Percentiles rank a stretch among this genome's conserved stretches.
Conservation (phyloP, 2,888 invertebrate genomes). For the Patella pellucida region DNA sequence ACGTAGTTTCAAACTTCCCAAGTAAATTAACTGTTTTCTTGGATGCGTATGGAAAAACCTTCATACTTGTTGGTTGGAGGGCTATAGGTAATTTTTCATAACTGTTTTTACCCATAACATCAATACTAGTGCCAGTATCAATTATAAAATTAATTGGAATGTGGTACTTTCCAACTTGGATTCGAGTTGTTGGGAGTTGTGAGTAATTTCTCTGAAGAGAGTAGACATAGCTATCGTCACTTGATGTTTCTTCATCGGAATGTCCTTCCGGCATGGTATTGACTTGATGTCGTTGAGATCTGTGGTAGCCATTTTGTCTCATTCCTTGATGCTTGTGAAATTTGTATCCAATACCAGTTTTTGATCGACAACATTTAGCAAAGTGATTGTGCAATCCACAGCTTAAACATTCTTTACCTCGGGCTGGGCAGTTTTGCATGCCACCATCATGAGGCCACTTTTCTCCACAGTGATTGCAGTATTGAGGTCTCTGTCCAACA, state of each 20-base stretch:
- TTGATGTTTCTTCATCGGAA: background rate
- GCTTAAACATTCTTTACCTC: constrained; percentile 14
- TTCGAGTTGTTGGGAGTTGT: background rate
- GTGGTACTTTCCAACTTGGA: background rate
- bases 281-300: background rate
- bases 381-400: constrained; percentile 18
- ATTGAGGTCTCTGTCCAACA: background rate
- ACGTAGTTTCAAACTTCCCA: background rate
- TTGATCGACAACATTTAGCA: constrained; percentile 17
- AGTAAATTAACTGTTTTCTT: constrained; percentile 8
- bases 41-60: constrained; percentile 13
- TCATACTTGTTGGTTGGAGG: background rate
- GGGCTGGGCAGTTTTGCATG: constrained; percentile 7
- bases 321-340: background rate
- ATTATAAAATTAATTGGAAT: background rate
- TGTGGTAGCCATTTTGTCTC: background rate
- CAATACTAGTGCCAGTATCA: constrained; percentile 19
- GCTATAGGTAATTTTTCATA: constrained; percentile 5
- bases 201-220: background rate
- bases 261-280: background rate
- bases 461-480: constrained; percentile 12
- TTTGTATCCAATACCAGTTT: background rate
- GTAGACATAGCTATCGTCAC: constrained; percentile 6
- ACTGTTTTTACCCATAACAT: constrained; percentile 13
- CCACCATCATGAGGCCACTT: constrained; percentile 13